These are phyloP conservation scores for Drosophila setosimentum DNA, from an alignment of 2,888 invertebrate species.

Conservation along the genomic window DNA sequence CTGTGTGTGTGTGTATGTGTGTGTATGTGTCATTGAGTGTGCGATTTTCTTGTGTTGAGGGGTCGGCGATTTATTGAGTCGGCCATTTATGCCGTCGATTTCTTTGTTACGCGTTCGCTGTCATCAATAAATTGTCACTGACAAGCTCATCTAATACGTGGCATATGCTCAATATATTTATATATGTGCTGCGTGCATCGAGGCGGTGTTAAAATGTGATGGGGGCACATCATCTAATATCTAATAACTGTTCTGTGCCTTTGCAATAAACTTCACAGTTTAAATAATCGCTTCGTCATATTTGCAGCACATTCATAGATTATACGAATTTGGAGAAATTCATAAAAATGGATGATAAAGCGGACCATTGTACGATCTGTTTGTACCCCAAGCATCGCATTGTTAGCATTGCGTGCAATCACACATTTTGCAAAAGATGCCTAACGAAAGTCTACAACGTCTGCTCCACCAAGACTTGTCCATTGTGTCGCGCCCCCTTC, in stretches of 20 bases:
- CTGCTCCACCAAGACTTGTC: constrained; percentile 50
- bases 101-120: constrained; percentile 21
- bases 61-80: constrained; percentile 46
- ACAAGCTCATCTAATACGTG: constrained; percentile 50
- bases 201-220: background rate
- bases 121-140: constrained; percentile 56
- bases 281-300: constrained; percentile 9
- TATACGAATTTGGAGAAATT: constrained; percentile 1
- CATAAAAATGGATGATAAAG: constrained; percentile 37
- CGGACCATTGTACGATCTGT: constrained; percentile 53
- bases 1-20: background rate
- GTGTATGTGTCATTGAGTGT: background rate
- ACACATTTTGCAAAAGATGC: constrained; percentile 59
- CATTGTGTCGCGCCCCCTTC: constrained; percentile 58
- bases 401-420: constrained; percentile 57
- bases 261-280: constrained; percentile 35
- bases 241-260: constrained; percentile 5
- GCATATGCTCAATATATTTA: constrained; percentile 23
- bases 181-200: constrained; percentile 13
- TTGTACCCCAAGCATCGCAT: constrained; percentile 37
- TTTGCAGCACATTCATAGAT: constrained; percentile 5
- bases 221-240: background rate
- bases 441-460: constrained; percentile 38
- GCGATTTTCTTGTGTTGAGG: constrained; percentile 25
- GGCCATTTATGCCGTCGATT: constrained; percentile 14